Conservation (phyloP, 2,888 invertebrate genomes). For the Leptothorax acervorum region DNA sequence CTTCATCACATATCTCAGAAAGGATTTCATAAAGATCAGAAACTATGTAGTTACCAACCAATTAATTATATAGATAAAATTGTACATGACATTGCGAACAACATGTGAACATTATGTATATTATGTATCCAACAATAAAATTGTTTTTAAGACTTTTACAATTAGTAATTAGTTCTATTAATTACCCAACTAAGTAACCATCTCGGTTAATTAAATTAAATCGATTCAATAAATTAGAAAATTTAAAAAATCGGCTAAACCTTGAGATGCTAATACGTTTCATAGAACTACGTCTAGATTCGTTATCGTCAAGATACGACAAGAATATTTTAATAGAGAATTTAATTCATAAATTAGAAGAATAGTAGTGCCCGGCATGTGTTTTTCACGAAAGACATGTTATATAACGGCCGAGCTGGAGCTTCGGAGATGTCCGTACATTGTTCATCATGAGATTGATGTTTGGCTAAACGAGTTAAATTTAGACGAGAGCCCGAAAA, state of each 20-base stretch:
- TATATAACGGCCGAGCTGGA: conserved; percentile 44
- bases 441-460: conserved; percentile 62
- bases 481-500: conserved; percentile 66
- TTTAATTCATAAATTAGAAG: conserved; percentile 7
- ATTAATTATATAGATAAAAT: neutral
- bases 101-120: neutral
- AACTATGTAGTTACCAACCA: conserved; percentile 17
- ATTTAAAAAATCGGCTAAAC: neutral
- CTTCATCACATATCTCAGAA: neutral
- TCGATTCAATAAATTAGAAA: neutral
- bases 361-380: neutral
- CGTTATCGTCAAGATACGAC: neutral
- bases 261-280: neutral
- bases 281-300: neutral
- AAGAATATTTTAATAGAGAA: neutral
- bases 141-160: neutral
- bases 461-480: conserved; percentile 69
- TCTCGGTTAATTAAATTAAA: neutral
- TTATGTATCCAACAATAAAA: conserved; percentile 36
- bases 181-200: neutral
- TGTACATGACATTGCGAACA: neutral
- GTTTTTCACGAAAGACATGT: neutral
- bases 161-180: neutral
- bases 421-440: conserved; percentile 38
- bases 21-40: neutral